Evolutionary conservation across 2,888 invertebrate genomes (phyloP).

Genomic region (Pseudolycoriella hygida): DNA sequence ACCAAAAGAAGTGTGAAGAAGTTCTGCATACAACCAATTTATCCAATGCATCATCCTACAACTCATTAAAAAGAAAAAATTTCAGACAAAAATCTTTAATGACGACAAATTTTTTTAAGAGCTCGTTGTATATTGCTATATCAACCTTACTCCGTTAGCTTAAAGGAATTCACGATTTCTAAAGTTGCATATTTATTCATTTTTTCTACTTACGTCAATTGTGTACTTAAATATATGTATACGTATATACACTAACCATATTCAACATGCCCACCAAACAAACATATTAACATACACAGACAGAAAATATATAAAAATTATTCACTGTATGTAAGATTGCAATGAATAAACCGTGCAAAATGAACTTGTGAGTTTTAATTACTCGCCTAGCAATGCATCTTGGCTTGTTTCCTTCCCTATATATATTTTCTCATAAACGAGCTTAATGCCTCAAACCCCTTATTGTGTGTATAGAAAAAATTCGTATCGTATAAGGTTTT

Average conservation of each 20-base stretch:
- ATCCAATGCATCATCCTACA: background rate
- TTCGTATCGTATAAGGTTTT: slow-evolving; percentile 1
- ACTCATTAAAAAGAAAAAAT: slow-evolving; percentile 1
- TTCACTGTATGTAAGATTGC: slow-evolving; percentile 4
- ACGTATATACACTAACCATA: background rate
- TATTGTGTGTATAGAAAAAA: background rate
- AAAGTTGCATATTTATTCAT: slow-evolving; percentile 12
- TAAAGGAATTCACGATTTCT: slow-evolving; percentile 7
- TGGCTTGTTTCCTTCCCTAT: slow-evolving; percentile 7
- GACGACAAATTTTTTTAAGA: slow-evolving; percentile 10
- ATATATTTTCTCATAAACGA: slow-evolving; percentile 2
- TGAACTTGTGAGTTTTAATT: slow-evolving; percentile 13
- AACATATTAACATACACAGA: background rate
- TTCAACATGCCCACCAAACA: background rate
- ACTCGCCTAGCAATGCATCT: slow-evolving; percentile 12
- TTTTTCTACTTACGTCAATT: slow-evolving; percentile 12
- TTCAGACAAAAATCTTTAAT: slow-evolving; percentile 2
- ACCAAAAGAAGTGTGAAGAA: no score
- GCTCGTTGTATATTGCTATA: background rate
- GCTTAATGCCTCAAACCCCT: slow-evolving; percentile 1
- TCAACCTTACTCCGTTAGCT: no score
- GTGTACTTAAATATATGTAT: slow-evolving; percentile 11
- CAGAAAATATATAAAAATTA: background rate
- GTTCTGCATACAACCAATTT: no score
- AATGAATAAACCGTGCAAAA: slow-evolving; percentile 12